A percentile compares a stretch with the other conserved stretches of the same genome.
phyloP scores from a whole-genome alignment of 2,113 vertebrate genomes.

The Rhinoderma darwinii region DNA sequence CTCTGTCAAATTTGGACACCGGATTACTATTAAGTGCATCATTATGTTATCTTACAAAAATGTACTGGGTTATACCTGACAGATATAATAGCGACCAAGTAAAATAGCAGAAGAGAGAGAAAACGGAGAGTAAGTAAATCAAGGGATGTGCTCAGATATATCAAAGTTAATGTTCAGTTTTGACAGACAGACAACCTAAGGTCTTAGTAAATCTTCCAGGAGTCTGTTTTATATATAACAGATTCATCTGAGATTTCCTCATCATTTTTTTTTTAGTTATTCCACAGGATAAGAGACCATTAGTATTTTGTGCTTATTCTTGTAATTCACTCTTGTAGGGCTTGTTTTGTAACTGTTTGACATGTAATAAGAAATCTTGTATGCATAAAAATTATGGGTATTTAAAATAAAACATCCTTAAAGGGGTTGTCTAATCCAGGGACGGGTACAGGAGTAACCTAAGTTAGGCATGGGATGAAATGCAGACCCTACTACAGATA shows the following conservation, averaged over 20 bases:
- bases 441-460: too few relatives aligned
- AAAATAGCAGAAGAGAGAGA: constrained; percentile 60
- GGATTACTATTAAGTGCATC: constrained; percentile 67
- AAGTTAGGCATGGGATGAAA: too few relatives aligned
- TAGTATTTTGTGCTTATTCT: constrained; percentile 48
- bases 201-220: constrained; percentile 61
- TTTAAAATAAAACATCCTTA: background rate
- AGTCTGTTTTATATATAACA: constrained; percentile 59
- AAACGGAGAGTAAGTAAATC: constrained; percentile 31
- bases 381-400: too few relatives aligned
- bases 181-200: constrained; percentile 61
- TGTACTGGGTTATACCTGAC: constrained; percentile 66
- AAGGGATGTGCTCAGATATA: constrained; percentile 52
- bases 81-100: constrained; percentile 63
- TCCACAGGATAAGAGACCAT: constrained; percentile 59
- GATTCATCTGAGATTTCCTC: constrained; percentile 60
- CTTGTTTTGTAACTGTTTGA: background rate
- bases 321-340: background rate
- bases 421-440: too few relatives aligned
- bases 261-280: constrained; percentile 40
- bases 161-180: constrained; percentile 63
- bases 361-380: background rate
- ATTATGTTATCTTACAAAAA: constrained; percentile 70
- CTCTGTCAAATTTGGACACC: constrained; percentile 61
- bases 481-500: too few relatives aligned